Evolutionary conservation across 2,797 vertebrate genomes (phyloP).

Genomic region (Scolopax bukidnonensis): DNA sequence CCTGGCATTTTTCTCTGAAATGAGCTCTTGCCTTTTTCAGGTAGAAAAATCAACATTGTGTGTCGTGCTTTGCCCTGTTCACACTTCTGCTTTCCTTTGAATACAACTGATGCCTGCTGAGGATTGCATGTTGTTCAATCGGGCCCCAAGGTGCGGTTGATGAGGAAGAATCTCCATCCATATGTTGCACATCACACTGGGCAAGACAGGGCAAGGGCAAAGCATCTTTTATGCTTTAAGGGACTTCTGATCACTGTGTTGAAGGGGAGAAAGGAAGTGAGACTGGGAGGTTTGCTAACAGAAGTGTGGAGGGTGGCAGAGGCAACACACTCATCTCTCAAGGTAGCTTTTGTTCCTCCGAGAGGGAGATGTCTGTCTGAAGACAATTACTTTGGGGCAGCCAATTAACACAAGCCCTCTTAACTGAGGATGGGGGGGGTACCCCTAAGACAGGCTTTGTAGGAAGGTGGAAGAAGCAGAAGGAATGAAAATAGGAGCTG

Average conservation of each 20-base stretch:
- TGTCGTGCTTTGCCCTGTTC: background rate
- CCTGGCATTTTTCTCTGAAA: background rate
- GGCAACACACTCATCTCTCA: rapidly evolving
- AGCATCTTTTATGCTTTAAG: rapidly evolving
- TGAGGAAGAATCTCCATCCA: background rate
- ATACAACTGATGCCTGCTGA: background rate
- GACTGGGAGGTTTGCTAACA: background rate
- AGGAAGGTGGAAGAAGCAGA: background rate
- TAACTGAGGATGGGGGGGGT: background rate
- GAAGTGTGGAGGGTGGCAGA: background rate
- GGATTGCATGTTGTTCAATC: background rate
- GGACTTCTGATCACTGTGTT: background rate
- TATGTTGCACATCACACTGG: background rate
- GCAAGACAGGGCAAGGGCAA: background rate
- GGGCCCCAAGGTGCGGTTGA: background rate
- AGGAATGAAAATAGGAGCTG: background rate
- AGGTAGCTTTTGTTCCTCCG: background rate
- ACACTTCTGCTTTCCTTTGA: background rate
- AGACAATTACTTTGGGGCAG: background rate
- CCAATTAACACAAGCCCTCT: background rate
- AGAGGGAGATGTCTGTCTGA: background rate
- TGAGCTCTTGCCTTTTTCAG: background rate
- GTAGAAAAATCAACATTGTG: background rate
- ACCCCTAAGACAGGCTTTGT: background rate
- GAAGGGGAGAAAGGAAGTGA: background rate